Evolutionary conservation across 37 sponge, comb jelly and placozoan genomes (phyloP).

Genomic region (Crambe crambe): DNA sequence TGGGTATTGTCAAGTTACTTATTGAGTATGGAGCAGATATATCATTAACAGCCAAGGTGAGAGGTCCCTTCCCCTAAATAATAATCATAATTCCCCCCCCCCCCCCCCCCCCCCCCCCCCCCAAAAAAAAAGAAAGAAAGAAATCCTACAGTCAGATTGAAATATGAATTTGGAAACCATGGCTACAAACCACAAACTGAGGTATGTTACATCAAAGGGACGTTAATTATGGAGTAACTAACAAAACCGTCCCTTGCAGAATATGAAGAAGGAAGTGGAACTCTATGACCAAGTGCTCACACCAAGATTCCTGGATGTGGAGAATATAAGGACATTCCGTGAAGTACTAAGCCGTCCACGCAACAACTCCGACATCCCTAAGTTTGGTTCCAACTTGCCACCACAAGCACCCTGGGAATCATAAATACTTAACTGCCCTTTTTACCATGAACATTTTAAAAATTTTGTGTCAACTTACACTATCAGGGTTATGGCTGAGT

Average conservation of each 20-base stretch:
- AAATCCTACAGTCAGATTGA: not conserved
- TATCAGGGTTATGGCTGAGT: too few relatives aligned
- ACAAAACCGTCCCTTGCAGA: not conserved
- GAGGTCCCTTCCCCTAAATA: too few relatives aligned
- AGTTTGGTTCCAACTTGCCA: not conserved
- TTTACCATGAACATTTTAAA: not conserved
- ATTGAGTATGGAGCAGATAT: not conserved
- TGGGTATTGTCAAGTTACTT: not conserved
- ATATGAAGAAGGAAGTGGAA: not conserved
- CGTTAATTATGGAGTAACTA: too few relatives aligned
- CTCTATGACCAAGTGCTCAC: not conserved
- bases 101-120: too few relatives aligned
- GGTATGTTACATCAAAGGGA: not conserved
- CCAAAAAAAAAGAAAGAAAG: too few relatives aligned
- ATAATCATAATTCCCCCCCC: too few relatives aligned
- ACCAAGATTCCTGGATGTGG: not conserved
- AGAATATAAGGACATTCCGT: not conserved
- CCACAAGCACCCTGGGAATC: not conserved
- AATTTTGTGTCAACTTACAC: not conserved
- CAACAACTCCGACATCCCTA: not conserved
- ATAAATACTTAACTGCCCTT: not conserved
- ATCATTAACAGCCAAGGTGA: not conserved
- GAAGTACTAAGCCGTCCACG: not conserved
- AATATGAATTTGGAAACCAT: not conserved
- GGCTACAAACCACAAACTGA: not conserved